Base-by-base conservation (phyloP, 2,888 invertebrate species). In the Keiferia lycopersicella region DNA sequence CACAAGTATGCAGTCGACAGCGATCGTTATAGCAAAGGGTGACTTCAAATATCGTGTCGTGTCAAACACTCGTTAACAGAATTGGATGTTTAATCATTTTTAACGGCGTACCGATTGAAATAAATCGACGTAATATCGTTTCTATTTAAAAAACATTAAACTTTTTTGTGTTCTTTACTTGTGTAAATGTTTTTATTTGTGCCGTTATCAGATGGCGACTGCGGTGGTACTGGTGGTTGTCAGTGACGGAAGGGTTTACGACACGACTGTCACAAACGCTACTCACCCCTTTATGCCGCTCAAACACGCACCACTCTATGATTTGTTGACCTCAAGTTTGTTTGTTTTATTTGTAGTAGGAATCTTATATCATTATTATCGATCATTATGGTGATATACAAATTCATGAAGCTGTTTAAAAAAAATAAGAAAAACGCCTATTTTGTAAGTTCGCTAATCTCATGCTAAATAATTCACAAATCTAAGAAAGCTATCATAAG, bases 251-350 rank as follows among this genome's bases (percentile, higher is more conserved):
- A 26, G 61, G 58, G 45, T 60, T 45, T 41, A 60, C 45, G 45
- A 45, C 10, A 60, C 45, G 45, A 45, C n/a, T 39, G 60, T 26
- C 41, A 41, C 60, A n/a, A 14, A 38, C 39, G 38, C 51, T 53
- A 53, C 56, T 34, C 56, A 34, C 56, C 48, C 61, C 61, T 34
- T 61, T 61, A 61, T 61, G 48, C 34, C 61, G 20, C 61, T 0
- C 16, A 12, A 50, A 50, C 61, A 61, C 61, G 61, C 48, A 56
- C 56, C n/a, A 4, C 10, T 20, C 56, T 34, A 56, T 56, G 53
- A 53, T 53, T 53, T 53, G 53, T 56, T 34, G 30, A 30, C 34
- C 26, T 16, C 26, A 56, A 56, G 34, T 30, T 56, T 34, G 34
- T 34, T 34, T 34, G 10, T 34, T 34, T 34, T 8, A 1, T 34